These are phyloP conservation scores for Silurus asotus DNA, from an alignment of 2,113 vertebrate species.

Conservation along the genomic window DNA sequence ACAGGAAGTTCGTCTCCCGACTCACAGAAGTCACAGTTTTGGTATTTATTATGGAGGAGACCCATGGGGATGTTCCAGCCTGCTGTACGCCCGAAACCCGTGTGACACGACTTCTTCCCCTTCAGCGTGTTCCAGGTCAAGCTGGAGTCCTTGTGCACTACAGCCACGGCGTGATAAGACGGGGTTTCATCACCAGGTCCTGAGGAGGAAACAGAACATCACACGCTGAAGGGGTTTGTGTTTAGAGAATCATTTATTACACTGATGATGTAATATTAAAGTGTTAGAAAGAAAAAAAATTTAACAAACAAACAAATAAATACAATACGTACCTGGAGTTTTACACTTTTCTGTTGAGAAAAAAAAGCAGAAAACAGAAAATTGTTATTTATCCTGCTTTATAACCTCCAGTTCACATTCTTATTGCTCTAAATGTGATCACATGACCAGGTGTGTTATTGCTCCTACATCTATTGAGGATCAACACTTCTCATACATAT, in stretches of 20 bases:
- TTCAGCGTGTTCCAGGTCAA: slow-evolving; percentile 76
- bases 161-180: slow-evolving; percentile 81
- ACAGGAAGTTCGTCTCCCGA: slow-evolving; percentile 9
- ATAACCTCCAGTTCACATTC: not conserved
- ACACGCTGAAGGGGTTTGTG: not conserved
- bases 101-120: slow-evolving; percentile 85
- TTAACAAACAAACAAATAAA: not conserved
- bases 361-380: not conserved
- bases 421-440: not conserved
- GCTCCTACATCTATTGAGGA: not conserved
- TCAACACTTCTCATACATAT: too few species aligned
- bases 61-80: slow-evolving; percentile 88
- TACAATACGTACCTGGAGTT: not conserved
- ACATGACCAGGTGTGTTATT: slow-evolving; percentile 5
- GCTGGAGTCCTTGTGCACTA: slow-evolving; percentile 70
- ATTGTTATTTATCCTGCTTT: not conserved
- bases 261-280: not conserved
- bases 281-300: not conserved
- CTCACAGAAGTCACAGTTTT: slow-evolving; percentile 80
- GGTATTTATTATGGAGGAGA: slow-evolving; percentile 63
- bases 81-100: slow-evolving; percentile 74
- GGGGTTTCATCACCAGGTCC: not conserved
- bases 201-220: not conserved
- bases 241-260: not conserved
- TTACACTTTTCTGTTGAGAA: slow-evolving; percentile 51